phyloP scores from a whole-genome alignment of 1,140 invertebrate genomes.

The Steinernema khuongi region DNA sequence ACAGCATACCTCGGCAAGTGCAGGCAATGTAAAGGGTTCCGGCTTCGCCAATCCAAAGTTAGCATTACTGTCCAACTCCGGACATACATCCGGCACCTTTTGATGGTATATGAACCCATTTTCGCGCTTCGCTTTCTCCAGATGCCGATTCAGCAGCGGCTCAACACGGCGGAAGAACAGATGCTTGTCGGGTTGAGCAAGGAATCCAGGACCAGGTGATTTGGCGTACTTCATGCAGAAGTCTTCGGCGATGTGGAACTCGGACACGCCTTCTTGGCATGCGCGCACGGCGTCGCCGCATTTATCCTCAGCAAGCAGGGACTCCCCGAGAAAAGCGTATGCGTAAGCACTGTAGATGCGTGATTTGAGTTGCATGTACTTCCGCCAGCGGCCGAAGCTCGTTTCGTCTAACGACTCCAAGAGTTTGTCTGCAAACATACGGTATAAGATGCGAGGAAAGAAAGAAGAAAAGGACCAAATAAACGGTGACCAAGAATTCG shows the following conservation, averaged over 20 bases:
- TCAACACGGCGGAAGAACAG: slow-evolving; percentile 67
- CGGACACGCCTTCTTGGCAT: slow-evolving; percentile 66
- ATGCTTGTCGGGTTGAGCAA: slow-evolving; percentile 65
- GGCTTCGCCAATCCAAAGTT: slow-evolving; percentile 69
- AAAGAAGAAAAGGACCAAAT: slow-evolving; percentile 8
- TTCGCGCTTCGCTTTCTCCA: slow-evolving; percentile 71
- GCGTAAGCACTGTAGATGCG: slow-evolving; percentile 69
- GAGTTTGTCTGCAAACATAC: slow-evolving; percentile 61
- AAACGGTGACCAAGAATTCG: not conserved
- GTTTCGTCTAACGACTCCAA: slow-evolving; percentile 64
- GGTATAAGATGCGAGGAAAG: not conserved
- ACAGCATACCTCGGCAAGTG: slow-evolving; percentile 41
- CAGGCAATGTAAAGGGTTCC: slow-evolving; percentile 66
- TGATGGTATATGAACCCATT: slow-evolving; percentile 73
- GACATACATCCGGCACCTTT: slow-evolving; percentile 66
- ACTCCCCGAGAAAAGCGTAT: slow-evolving; percentile 68
- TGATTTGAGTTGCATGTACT: slow-evolving; percentile 69
- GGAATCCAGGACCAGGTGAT: slow-evolving; percentile 64
- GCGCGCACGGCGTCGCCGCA: slow-evolving; percentile 70
- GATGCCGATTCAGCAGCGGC: slow-evolving; percentile 65
- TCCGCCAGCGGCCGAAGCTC: slow-evolving; percentile 67
- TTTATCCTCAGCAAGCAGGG: slow-evolving; percentile 67
- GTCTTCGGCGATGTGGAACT: slow-evolving; percentile 63
- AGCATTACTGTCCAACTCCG: slow-evolving; percentile 67
- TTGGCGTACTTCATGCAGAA: slow-evolving; percentile 67